phyloP scores from a whole-genome alignment of 1,140 invertebrate species.

The Sesamia nonagrioides region DNA sequence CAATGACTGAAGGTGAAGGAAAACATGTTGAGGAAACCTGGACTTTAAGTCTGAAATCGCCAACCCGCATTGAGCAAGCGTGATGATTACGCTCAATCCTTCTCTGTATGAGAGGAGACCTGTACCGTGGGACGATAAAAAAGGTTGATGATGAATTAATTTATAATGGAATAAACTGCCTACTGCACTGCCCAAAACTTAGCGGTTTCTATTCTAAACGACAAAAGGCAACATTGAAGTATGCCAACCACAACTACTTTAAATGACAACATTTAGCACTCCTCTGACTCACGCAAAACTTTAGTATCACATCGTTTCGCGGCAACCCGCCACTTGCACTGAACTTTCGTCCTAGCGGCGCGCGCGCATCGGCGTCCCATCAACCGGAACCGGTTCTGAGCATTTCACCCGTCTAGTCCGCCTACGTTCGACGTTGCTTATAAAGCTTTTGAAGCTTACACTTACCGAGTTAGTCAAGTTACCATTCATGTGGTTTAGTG shows the following conservation, averaged over 20 bases:
- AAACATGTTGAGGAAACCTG: too few relatives aligned
- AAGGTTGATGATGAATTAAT: not conserved
- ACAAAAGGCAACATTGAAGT: not conserved
- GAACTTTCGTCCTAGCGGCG: slow-evolving; percentile 48
- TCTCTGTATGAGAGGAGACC: too few relatives aligned
- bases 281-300: not conserved
- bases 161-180: not conserved
- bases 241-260: not conserved
- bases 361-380: slow-evolving; percentile 18
- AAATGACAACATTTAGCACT: not conserved
- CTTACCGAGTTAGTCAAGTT: not conserved
- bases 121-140: too few relatives aligned
- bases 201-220: not conserved
- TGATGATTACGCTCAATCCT: too few relatives aligned
- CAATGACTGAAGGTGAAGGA: too few relatives aligned
- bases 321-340: slow-evolving; percentile 34
- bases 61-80: too few relatives aligned
- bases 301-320: slow-evolving; percentile 20
- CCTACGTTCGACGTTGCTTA: slow-evolving; percentile 37
- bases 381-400: slow-evolving; percentile 35
- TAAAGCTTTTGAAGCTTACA: slow-evolving; percentile 41
- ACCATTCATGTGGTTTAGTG: slow-evolving; percentile 33
- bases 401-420: slow-evolving; percentile 44
- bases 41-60: too few relatives aligned
- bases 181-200: not conserved